Evolutionary conservation across 1,140 invertebrate genomes (phyloP).

Genomic region (Atta colombica): DNA sequence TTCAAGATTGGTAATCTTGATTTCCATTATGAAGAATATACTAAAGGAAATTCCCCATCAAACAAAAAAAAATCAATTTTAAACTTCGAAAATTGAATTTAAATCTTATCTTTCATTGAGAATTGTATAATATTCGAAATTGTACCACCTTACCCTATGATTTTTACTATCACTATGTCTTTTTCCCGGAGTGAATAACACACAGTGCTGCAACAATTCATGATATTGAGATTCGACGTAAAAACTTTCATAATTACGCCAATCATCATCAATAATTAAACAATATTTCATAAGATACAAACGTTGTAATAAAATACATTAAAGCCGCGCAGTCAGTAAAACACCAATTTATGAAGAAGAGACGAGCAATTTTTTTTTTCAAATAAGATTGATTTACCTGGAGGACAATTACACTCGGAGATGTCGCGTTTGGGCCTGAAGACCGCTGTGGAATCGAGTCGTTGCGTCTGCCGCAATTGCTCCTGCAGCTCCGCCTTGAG

Average conservation of each 20-base stretch:
- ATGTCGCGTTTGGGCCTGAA: slow-evolving; percentile 80
- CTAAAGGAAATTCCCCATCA: no score
- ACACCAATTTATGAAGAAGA: not conserved
- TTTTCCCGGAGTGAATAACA: not conserved
- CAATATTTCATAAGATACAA: not conserved
- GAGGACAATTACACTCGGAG: slow-evolving; percentile 81
- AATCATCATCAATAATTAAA: slow-evolving; percentile 17
- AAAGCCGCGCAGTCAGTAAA: not conserved
- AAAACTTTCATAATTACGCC: not conserved
- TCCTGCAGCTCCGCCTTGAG: slow-evolving; percentile 76
- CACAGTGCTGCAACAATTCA: not conserved
- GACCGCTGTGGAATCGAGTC: slow-evolving; percentile 27
- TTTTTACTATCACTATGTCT: no score
- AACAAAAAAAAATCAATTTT: no score
- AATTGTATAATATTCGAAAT: no score
- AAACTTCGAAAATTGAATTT: no score
- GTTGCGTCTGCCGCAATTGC: slow-evolving; percentile 62
- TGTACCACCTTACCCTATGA: no score
- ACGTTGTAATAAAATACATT: not conserved
- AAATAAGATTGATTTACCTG: slow-evolving; percentile 72
- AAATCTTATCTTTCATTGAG: no score
- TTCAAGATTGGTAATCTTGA: no score
- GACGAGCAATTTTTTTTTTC: not conserved
- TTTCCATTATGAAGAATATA: no score
- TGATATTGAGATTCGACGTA: not conserved